Evolutionary conservation across 2,888 invertebrate species (phyloP).

Genomic region (Baccha elongata): DNA sequence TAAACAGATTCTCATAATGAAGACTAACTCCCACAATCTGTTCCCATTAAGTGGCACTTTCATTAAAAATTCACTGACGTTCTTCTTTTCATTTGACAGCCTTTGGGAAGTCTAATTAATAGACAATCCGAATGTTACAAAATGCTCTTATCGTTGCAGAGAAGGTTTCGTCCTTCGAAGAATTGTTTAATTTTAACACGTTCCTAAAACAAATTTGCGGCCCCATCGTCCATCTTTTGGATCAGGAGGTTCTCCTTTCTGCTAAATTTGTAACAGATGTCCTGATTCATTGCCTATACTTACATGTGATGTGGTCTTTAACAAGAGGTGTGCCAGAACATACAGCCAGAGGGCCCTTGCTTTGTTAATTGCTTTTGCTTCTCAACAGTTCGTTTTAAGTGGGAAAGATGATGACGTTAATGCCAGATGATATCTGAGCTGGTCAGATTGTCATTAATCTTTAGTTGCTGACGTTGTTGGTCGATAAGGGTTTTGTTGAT

Average conservation of each 20-base stretch:
- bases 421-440: slow-evolving; percentile 31
- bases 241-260: neutral
- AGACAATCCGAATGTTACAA: neutral
- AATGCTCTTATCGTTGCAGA: neutral
- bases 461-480: slow-evolving; percentile 28
- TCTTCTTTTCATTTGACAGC: neutral
- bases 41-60: slow-evolving; percentile 9
- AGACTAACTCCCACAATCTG: slow-evolving; percentile 14
- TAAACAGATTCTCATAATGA: slow-evolving; percentile 10
- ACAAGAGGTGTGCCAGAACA: neutral
- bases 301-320: neutral
- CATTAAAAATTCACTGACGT: slow-evolving; percentile 23
- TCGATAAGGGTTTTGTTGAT: slow-evolving; percentile 16
- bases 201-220: neutral
- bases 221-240: no score
- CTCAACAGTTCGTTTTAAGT: slow-evolving; percentile 10
- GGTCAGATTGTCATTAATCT: slow-evolving; percentile 31
- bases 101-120: neutral
- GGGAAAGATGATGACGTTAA: slow-evolving; percentile 33
- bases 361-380: slow-evolving; percentile 25
- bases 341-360: neutral
- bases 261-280: neutral
- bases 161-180: neutral
- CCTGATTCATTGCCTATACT: neutral
- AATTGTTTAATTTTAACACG: neutral